Evolutionary conservation across 2,797 vertebrate genomes (phyloP).

Genomic region (Sebastes cheni): DNA sequence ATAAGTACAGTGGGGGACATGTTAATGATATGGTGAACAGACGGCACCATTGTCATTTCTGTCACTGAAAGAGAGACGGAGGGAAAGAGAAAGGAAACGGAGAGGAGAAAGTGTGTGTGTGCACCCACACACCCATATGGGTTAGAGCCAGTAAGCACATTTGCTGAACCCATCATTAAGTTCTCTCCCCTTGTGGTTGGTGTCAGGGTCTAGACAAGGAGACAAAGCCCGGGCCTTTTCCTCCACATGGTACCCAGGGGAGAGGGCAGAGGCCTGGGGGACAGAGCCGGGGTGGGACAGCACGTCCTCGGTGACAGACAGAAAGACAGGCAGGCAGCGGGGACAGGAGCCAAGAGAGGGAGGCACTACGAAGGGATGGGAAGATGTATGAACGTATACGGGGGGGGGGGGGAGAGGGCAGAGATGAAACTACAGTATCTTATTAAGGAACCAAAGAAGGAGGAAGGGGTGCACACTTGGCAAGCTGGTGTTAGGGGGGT

Average conservation of each 20-base stretch:
- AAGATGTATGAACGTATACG: constrained; percentile 26
- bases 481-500: constrained; percentile 67
- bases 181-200: constrained; percentile 69
- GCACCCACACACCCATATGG: constrained; percentile 33
- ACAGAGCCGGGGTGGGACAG: constrained; percentile 42
- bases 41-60: constrained; percentile 66
- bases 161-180: constrained; percentile 78
- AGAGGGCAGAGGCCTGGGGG: constrained; percentile 67
- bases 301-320: constrained; percentile 53
- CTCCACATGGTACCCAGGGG: constrained; percentile 71
- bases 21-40: constrained; percentile 73
- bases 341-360: neutral
- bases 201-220: constrained; percentile 73
- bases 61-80: constrained; percentile 47
- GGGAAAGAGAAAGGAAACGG: constrained; percentile 8
- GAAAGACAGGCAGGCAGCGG: constrained; percentile 29
- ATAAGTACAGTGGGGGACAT: constrained; percentile 63
- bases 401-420: neutral
- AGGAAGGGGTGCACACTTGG: constrained; percentile 57
- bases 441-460: constrained; percentile 29
- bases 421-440: constrained; percentile 61
- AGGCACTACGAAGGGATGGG: neutral
- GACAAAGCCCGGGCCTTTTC: constrained; percentile 71
- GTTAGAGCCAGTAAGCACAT: constrained; percentile 61
- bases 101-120: constrained; percentile 8